A percentile compares a stretch with the other conserved stretches of the same genome.
phyloP scores from a whole-genome alignment of 2,888 invertebrate species.

The Scaptomyza flava region DNA sequence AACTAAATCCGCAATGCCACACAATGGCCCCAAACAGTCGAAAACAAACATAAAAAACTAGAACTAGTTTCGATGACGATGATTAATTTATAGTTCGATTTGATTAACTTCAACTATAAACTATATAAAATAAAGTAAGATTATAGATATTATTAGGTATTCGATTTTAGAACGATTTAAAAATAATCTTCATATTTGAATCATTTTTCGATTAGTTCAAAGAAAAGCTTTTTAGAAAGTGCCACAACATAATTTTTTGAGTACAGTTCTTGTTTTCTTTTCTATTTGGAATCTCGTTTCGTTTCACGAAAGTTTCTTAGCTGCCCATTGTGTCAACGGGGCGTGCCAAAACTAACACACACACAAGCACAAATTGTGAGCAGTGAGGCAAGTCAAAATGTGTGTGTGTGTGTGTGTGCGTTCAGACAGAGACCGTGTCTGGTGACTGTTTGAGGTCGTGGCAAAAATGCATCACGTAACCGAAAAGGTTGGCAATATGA shows the following conservation, averaged over 20 bases:
- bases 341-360: slow-evolving; percentile 46
- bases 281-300: slow-evolving; percentile 16
- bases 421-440: slow-evolving; percentile 14
- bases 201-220: neutral
- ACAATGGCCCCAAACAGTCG: slow-evolving; percentile 41
- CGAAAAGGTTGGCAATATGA: slow-evolving; percentile 66
- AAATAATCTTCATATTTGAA: neutral
- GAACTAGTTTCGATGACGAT: neutral
- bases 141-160: neutral
- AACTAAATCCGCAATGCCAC: slow-evolving; percentile 11
- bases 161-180: neutral
- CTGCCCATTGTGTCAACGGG: slow-evolving; percentile 41
- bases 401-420: neutral
- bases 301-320: slow-evolving; percentile 27
- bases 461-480: slow-evolving; percentile 74
- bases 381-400: slow-evolving; percentile 55
- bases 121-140: neutral
- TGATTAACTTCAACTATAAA: neutral
- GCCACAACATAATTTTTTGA: no score
- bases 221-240: neutral
- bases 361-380: slow-evolving; percentile 60
- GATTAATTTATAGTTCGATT: neutral
- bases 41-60: slow-evolving; percentile 1
- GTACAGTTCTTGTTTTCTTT: neutral
- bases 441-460: slow-evolving; percentile 36